Base-by-base conservation (phyloP, 2,888 invertebrate genomes). In the Acholoe squamosa region DNA sequence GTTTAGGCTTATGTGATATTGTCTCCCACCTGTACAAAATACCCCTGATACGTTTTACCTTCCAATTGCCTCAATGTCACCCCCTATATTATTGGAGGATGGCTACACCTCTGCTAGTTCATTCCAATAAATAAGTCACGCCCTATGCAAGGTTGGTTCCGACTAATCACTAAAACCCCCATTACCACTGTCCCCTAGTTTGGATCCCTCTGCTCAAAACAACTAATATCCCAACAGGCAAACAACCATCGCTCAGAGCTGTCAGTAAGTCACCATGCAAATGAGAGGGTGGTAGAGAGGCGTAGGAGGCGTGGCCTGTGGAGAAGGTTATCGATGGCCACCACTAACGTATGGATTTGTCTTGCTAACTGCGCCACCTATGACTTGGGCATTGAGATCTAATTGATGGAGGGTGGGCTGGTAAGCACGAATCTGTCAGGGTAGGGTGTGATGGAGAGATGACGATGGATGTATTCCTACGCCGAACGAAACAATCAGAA, bases 381-480 rank as follows among this genome's bases (percentile, higher is more conserved):
- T 14, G 33, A 19, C 34, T 3, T 0, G 34, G 19, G 80, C 43
- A 43, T 33, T 43, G 33, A 34, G 43, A 5, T 7, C 43, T 80
- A 80, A 80, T 80, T 80, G 80, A 80, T 80, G 34, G 80, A 80
- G 34, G 80, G 80, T 80, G 31, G 80, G 7, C 80, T 19, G 80
- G 80, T 34, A 80, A 80, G 34, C 80, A 80, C 34, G 80, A 43
- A 80, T 80, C 80, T 80, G 80, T 80, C 80, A 80, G 80, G 14
- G 34, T 1, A 28, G 71, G 31, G 34, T 16, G 43, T 80, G 80
- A 80, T 43, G 80, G 80, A 80, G 80, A 34, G 80, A 80, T 28
- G 80, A 25, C 33, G 34, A 34, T 33, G 31, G 25, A 34, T 10
- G 33, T 33, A 80, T 80, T 80, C 80, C 33, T 80, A 3, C 80